phyloP scores from a whole-genome alignment of 2,888 invertebrate species.

The Serrognathus titanus region DNA sequence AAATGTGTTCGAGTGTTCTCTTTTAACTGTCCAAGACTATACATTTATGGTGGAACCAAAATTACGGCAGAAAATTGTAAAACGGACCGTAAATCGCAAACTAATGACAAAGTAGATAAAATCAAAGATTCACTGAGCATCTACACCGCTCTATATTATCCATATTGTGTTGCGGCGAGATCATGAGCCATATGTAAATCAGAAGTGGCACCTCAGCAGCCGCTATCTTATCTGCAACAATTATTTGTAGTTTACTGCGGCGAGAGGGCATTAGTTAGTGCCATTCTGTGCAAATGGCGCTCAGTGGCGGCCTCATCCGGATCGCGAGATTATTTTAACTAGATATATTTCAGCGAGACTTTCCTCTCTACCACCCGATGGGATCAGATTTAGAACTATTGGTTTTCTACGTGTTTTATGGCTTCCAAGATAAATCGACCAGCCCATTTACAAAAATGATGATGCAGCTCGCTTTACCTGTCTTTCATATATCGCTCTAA shows the following conservation, averaged over 20 bases:
- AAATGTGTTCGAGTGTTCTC: too few species aligned
- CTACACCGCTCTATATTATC: constrained; percentile 33
- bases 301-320: constrained; percentile 36
- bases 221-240: constrained; percentile 48
- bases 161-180: constrained; percentile 38
- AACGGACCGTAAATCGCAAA: constrained; percentile 25
- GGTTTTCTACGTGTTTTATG: constrained; percentile 28
- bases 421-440: constrained; percentile 30
- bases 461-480: constrained; percentile 17
- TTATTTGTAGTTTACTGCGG: constrained; percentile 46
- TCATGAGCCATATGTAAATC: constrained; percentile 46
- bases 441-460: constrained; percentile 29
- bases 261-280: constrained; percentile 41
- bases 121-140: constrained; percentile 27
- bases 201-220: constrained; percentile 39
- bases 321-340: constrained; percentile 39
- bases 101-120: constrained; percentile 29
- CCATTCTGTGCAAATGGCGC: constrained; percentile 45
- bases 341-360: constrained; percentile 36
- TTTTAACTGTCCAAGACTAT: too few species aligned
- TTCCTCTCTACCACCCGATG: constrained; percentile 39
- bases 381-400: constrained; percentile 40
- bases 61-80: constrained; percentile 8
- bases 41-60: too few species aligned
- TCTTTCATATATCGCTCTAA: background rate